phyloP scores from a whole-genome alignment of 1,140 invertebrate species.

The Rhopalosiphum maidis region DNA sequence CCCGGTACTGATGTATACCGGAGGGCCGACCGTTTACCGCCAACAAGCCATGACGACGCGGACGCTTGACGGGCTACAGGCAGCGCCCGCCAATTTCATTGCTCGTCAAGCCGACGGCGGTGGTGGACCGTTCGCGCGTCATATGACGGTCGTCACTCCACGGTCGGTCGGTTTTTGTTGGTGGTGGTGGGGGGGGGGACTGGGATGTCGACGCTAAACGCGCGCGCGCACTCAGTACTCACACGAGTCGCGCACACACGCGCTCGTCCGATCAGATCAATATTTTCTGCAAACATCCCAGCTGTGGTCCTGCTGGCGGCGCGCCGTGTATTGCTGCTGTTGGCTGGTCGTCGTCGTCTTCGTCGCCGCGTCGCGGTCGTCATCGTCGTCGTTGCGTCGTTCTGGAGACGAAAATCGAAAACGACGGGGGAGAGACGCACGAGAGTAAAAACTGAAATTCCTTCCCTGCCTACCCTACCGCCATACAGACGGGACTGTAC shows the following conservation, averaged over 20 bases:
- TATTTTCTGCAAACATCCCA: slow-evolving; percentile 48
- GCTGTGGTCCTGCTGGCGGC: slow-evolving; percentile 37
- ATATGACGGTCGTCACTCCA: too few relatives aligned
- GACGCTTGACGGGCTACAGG: neutral
- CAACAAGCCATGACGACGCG: neutral
- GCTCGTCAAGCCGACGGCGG: neutral
- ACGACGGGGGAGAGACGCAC: neutral
- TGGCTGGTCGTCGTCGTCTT: too few relatives aligned
- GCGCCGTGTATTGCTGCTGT: slow-evolving; percentile 26
- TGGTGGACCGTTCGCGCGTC: neutral
- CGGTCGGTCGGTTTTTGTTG: neutral
- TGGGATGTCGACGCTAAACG: neutral
- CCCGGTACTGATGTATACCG: neutral
- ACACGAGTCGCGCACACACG: neutral
- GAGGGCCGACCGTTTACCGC: neutral
- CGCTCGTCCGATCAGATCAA: slow-evolving; percentile 22
- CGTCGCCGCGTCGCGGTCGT: neutral
- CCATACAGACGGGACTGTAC: neutral
- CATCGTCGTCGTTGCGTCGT: neutral
- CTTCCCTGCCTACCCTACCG: neutral
- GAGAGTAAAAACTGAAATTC: neutral
- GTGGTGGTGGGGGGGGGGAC: neutral
- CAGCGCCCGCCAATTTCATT: slow-evolving; percentile 8
- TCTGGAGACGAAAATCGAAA: neutral
- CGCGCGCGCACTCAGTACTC: neutral